phyloP scores from a whole-genome alignment of 2,888 invertebrate species.

The Lapara coniferarum region DNA sequence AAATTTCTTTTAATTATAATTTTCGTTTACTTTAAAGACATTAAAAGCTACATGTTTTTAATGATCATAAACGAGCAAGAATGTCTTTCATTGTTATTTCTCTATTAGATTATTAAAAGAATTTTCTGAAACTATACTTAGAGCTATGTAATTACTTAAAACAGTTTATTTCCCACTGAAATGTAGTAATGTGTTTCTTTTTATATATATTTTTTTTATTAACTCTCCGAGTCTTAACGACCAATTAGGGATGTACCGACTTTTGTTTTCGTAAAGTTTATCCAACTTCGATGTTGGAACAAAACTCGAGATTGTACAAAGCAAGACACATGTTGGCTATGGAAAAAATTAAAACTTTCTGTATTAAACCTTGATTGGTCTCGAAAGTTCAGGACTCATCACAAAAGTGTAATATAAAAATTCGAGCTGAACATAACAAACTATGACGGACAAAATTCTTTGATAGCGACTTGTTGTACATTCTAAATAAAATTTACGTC shows the following conservation, averaged over 20 bases:
- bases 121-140: too few species aligned
- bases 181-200: too few species aligned
- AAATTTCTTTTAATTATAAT: too few species aligned
- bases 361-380: conserved; percentile 21
- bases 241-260: conserved; percentile 1
- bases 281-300: conserved; percentile 9
- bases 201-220: conserved; percentile 3
- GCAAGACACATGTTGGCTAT: not conserved
- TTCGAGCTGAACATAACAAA: conserved; percentile 16
- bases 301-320: not conserved
- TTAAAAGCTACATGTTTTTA: too few species aligned
- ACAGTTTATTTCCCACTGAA: too few species aligned
- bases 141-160: too few species aligned
- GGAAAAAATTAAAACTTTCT: conserved; percentile 8
- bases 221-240: not conserved
- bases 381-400: conserved; percentile 4
- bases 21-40: too few species aligned
- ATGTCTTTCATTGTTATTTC: too few species aligned
- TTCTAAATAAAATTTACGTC: conserved; percentile 5
- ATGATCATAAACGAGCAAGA: too few species aligned
- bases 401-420: conserved; percentile 7
- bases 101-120: too few species aligned
- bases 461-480: not conserved
- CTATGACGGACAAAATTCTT: conserved; percentile 18
- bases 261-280: conserved; percentile 21